Evolutionary conservation across 2,888 invertebrate species (phyloP).

Genomic region (Himalopsyche kuldschensis): DNA sequence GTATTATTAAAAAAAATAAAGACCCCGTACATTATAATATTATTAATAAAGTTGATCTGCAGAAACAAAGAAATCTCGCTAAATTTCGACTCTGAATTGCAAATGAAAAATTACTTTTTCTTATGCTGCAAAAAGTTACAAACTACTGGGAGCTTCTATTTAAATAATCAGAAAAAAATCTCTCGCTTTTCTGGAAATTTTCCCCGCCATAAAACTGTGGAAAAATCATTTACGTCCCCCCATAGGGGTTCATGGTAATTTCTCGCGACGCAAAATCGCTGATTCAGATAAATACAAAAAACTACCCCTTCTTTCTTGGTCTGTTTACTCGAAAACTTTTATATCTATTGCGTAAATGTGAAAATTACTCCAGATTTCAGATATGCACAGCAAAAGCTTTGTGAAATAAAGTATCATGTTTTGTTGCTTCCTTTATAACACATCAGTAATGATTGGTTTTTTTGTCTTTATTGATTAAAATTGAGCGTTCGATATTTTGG

Average conservation of each 20-base stretch:
- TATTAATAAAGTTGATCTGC: not conserved
- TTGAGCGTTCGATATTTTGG: too few species aligned
- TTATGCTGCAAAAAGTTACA: not conserved
- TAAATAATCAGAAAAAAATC: not conserved
- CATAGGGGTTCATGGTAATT: conserved; percentile 1
- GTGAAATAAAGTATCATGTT: not conserved
- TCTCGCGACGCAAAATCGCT: not conserved
- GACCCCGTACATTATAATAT: not conserved
- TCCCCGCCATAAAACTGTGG: not conserved
- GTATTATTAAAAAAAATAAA: not conserved
- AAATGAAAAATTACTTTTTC: conserved; percentile 1
- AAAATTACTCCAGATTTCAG: not conserved
- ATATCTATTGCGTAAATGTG: not conserved
- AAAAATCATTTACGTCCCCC: not conserved
- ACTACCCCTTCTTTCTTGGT: not conserved
- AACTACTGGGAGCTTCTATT: not conserved
- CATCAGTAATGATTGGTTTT: too few species aligned
- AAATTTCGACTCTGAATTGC: not conserved
- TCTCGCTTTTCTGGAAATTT: not conserved
- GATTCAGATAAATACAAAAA: not conserved
- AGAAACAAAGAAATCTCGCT: not conserved
- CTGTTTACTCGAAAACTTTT: not conserved
- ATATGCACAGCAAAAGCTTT: not conserved
- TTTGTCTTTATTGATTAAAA: too few species aligned
- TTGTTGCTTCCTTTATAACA: too few species aligned